These are phyloP conservation scores for Drosophila melanogaster DNA, from an alignment of 1,140 invertebrate species.

Conservation along the genomic window Release_6_plus_ISO1_MT NC_004354.4:7197001-7197500, in stretches of 20 bases:
- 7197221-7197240: constrained; percentile 38
- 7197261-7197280: constrained; percentile 58
- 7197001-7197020: constrained; percentile 28
- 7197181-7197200: constrained; percentile 16
- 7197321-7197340: constrained; percentile 97
- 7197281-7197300: constrained; percentile 73
- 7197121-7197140: constrained; percentile 9
- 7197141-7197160: background rate
- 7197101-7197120: constrained; percentile 36
- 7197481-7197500: background rate
- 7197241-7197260: constrained; percentile 57
- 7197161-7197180: constrained; percentile 15
- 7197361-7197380: background rate
- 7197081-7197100: constrained; percentile 17
- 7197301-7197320: constrained; percentile 96
- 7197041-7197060: constrained; percentile 17
- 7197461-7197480: constrained; percentile 1
- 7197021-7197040: constrained; percentile 39
- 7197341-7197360: constrained; percentile 89
- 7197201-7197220: constrained; percentile 24
- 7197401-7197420: constrained; percentile 28
- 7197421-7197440: background rate
- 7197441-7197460: constrained; percentile 17
- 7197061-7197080: constrained; percentile 18
- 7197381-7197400: constrained; percentile 6